Conservation (phyloP, 2,113 vertebrate species). For the Stigmatopora nigra region DNA sequence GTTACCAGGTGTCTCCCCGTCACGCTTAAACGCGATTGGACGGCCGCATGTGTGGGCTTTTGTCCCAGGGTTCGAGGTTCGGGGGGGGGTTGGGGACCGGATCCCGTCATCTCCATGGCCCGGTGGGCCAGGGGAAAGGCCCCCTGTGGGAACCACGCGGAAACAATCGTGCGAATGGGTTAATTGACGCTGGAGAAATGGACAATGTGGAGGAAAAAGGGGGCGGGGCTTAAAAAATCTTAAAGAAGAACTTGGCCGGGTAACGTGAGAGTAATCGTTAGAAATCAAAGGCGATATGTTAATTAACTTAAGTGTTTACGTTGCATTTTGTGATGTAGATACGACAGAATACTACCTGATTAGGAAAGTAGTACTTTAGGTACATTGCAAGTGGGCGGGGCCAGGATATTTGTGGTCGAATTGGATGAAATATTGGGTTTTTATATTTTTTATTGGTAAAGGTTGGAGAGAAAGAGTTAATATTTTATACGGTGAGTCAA, state of each 20-base stretch:
- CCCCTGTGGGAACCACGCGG: conserved; percentile 23
- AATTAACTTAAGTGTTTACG: not conserved
- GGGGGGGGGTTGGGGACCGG: conserved; percentile 6
- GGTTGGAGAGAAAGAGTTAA: too few species aligned
- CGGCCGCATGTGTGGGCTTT: conserved; percentile 46
- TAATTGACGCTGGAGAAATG: conserved; percentile 1
- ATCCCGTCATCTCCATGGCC: conserved; percentile 19
- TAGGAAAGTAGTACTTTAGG: too few species aligned
- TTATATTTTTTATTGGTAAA: too few species aligned
- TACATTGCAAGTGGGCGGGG: too few species aligned
- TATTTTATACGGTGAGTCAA: too few species aligned
- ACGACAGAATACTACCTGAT: not conserved
- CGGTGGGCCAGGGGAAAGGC: not conserved
- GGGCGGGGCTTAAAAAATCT: conserved; percentile 4
- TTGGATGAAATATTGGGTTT: too few species aligned
- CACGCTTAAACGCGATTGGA: conserved; percentile 42
- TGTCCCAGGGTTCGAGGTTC: not conserved
- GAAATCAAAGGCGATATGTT: conserved; percentile 10
- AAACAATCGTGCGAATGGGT: conserved; percentile 15
- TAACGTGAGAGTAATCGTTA: conserved; percentile 40
- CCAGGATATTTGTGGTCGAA: too few species aligned
- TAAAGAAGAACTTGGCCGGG: conserved; percentile 52
- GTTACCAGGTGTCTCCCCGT: conserved; percentile 26
- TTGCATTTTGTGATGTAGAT: not conserved
- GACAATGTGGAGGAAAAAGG: conserved; percentile 11